Conservation (phyloP, 1,140 invertebrate species). For the Tribolium castaneum region DNA sequence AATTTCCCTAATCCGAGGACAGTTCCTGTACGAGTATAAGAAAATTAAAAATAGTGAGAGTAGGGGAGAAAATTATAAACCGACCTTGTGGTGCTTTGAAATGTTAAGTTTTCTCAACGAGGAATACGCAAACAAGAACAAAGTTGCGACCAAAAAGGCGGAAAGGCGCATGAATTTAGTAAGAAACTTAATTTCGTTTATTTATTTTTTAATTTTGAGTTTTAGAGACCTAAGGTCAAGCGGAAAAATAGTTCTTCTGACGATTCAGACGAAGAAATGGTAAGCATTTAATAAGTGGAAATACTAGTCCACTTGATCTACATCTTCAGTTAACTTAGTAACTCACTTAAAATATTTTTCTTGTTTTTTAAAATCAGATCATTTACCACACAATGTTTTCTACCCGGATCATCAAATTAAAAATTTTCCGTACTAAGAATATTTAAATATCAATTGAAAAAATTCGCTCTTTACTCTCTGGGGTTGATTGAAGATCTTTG, state of each 20-base stretch:
- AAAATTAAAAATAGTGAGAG: constrained; percentile 35
- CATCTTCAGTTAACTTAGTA: too few species aligned
- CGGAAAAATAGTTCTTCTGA: background rate
- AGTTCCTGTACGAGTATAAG: constrained; percentile 45
- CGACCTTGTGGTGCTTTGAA: constrained; percentile 49
- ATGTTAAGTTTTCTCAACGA: constrained; percentile 46
- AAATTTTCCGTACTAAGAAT: too few species aligned
- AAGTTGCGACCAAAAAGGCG: background rate
- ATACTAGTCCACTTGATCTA: too few species aligned
- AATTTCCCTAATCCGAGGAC: constrained; percentile 47
- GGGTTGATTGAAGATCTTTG: too few species aligned
- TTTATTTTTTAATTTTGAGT: background rate
- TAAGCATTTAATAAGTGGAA: too few species aligned
- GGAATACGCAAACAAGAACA: background rate
- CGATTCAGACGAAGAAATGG: constrained; percentile 12
- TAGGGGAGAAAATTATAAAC: constrained; percentile 24
- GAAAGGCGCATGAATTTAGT: background rate
- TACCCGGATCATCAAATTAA: too few species aligned
- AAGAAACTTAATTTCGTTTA: background rate
- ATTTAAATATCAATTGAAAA: too few species aligned
- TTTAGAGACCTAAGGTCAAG: background rate
- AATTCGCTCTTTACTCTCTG: too few species aligned
- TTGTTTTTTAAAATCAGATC: too few species aligned
- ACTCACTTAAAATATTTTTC: too few species aligned
- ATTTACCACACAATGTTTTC: too few species aligned